A percentile compares a stretch with the other conserved stretches of the same genome.
phyloP scores from a whole-genome alignment of 37 sponge, comb jelly and placozoan species.

The Haliclona indistincta region DNA sequence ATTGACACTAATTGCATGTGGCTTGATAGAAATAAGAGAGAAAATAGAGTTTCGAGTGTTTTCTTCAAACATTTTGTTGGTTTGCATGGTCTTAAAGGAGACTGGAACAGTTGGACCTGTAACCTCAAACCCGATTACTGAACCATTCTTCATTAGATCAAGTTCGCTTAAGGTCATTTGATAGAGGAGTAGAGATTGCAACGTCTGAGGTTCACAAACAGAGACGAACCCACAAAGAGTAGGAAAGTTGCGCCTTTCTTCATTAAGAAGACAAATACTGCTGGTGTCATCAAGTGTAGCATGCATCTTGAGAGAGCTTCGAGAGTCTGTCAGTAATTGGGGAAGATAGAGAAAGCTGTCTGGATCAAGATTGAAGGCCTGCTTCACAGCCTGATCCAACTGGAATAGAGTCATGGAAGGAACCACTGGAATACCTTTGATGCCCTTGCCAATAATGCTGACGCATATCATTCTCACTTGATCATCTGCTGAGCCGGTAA shows the following conservation, averaged over 20 bases:
- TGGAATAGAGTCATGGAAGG: constrained; percentile 21
- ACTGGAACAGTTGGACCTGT: constrained; percentile 68
- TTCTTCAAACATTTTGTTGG: neutral
- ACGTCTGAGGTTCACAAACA: neutral
- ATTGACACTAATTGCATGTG: constrained; percentile 56
- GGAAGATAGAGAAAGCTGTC: constrained; percentile 66
- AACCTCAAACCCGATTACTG: constrained; percentile 49
- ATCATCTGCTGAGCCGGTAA: neutral
- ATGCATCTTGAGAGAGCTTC: constrained; percentile 15
- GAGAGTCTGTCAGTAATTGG: constrained; percentile 2
- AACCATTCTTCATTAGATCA: constrained; percentile 12
- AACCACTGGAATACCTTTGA: constrained; percentile 25
- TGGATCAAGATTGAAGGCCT: constrained; percentile 20
- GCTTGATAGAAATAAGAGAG: constrained; percentile 17
- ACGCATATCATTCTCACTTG: constrained; percentile 4
- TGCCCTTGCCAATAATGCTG: constrained; percentile 47
- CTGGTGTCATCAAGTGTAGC: constrained; percentile 11
- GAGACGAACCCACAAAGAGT: constrained; percentile 31
- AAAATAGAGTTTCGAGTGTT: constrained; percentile 1
- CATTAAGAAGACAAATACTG: constrained; percentile 20
- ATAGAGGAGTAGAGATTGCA: constrained; percentile 28
- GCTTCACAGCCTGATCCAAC: constrained; percentile 32
- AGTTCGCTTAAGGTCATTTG: constrained; percentile 26
- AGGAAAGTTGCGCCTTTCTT: constrained; percentile 29
- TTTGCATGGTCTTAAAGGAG: constrained; percentile 14